Percentiles rank a stretch among this genome's conserved stretches.
Conservation (phyloP, 1,140 invertebrate species). For the Psilanteris sp. region DNA sequence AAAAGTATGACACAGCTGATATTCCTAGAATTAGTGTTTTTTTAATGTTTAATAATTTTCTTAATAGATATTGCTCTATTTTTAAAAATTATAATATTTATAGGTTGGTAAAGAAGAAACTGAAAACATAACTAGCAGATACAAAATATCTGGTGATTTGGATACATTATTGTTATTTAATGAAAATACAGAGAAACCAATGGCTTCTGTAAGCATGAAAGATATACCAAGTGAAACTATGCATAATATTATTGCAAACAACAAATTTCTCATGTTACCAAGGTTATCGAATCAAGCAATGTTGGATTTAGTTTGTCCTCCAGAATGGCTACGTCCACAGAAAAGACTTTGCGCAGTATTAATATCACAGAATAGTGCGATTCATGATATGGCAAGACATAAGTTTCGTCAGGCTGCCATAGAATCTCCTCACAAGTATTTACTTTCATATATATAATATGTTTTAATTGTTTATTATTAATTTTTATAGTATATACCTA, state of each 20-base stretch:
- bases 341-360: constrained; percentile 93
- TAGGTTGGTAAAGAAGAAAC: constrained; percentile 86
- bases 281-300: constrained; percentile 93
- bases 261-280: constrained; percentile 93
- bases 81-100: constrained; percentile 13
- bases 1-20: no score
- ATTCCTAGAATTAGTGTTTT: no score
- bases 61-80: not conserved
- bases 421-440: constrained; percentile 80
- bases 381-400: constrained; percentile 82
- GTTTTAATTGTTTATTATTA: not conserved
- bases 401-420: constrained; percentile 86
- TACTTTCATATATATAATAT: not conserved
- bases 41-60: no score
- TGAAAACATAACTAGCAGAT: constrained; percentile 83
- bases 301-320: constrained; percentile 91
- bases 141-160: constrained; percentile 87
- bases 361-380: constrained; percentile 85
- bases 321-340: constrained; percentile 88
- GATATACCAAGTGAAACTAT: constrained; percentile 93
- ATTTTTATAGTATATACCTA: no score
- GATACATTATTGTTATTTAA: constrained; percentile 95
- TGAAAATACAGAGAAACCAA: constrained; percentile 89
- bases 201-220: constrained; percentile 91
- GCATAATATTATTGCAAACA: constrained; percentile 92